phyloP scores from a whole-genome alignment of 2,888 invertebrate genomes.

The Axea sp. region DNA sequence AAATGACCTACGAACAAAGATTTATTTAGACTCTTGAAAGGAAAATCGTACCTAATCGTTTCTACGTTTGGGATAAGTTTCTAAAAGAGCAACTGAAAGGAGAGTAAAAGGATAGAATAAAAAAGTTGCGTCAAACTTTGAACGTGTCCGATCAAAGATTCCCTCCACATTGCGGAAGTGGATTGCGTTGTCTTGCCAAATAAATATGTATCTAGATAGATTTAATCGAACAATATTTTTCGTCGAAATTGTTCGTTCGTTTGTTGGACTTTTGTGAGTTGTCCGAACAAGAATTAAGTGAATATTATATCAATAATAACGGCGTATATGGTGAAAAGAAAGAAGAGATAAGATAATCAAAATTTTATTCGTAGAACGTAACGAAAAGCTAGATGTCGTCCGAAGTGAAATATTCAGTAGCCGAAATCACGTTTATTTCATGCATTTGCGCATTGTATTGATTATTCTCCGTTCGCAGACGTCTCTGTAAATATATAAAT shows the following conservation, averaged over 20 bases:
- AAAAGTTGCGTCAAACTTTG: slow-evolving; percentile 19
- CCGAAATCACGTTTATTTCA: slow-evolving; percentile 23
- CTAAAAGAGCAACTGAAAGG: no score
- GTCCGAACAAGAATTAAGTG: slow-evolving; percentile 28
- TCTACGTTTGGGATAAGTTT: no score
- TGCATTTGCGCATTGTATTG: slow-evolving; percentile 23
- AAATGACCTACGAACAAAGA: no score
- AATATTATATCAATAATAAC: slow-evolving; percentile 13
- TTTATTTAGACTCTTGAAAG: no score
- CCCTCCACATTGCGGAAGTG: slow-evolving; percentile 54
- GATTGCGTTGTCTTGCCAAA: slow-evolving; percentile 54
- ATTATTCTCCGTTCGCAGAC: slow-evolving; percentile 45
- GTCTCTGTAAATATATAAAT: slow-evolving; percentile 56
- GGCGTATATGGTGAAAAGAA: slow-evolving; percentile 8
- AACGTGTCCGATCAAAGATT: slow-evolving; percentile 52
- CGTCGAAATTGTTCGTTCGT: slow-evolving; percentile 34
- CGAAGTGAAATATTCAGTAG: slow-evolving; percentile 33
- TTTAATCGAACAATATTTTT: slow-evolving; percentile 52
- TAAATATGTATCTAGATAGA: slow-evolving; percentile 55
- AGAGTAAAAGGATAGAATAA: no score
- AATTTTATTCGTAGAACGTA: slow-evolving; percentile 22
- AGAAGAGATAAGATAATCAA: slow-evolving; percentile 24
- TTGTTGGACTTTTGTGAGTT: slow-evolving; percentile 32
- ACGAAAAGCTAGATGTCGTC: slow-evolving; percentile 25
- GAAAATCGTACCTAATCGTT: no score